phyloP scores from a whole-genome alignment of 2,888 invertebrate species.

The Ditula angustiorana region DNA sequence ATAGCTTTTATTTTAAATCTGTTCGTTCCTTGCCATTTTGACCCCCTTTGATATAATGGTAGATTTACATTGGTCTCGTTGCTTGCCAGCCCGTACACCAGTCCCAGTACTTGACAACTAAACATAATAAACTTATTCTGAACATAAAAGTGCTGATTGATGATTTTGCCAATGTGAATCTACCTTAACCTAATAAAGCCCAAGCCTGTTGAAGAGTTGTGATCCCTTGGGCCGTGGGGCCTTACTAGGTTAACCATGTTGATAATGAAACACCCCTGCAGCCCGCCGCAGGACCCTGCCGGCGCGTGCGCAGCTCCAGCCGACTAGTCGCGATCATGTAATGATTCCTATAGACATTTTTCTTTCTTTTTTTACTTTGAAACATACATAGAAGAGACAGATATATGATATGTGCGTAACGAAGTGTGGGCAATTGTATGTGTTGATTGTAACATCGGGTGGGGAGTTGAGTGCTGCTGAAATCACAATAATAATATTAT shows the following conservation, averaged over 20 bases:
- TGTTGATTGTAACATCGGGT: slow-evolving; percentile 66
- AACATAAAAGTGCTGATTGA: no score
- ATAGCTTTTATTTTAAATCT: background rate
- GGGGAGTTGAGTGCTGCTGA: slow-evolving; percentile 30
- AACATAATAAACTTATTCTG: no score
- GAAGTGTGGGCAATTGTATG: slow-evolving; percentile 81
- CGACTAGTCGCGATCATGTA: slow-evolving; percentile 76
- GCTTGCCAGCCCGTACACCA: background rate
- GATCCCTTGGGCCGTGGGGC: background rate
- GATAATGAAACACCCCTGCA: slow-evolving; percentile 62
- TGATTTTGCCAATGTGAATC: background rate
- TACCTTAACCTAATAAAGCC: background rate
- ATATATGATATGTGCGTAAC: slow-evolving; percentile 84
- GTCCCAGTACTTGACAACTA: background rate
- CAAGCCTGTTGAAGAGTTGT: background rate
- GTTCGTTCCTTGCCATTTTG: background rate
- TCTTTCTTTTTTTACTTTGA: slow-evolving; percentile 75
- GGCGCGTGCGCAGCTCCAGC: slow-evolving; percentile 57
- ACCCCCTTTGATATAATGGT: background rate
- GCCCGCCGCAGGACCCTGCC: slow-evolving; percentile 68
- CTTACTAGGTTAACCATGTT: slow-evolving; percentile 44
- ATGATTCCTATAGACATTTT: slow-evolving; percentile 77
- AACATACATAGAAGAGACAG: slow-evolving; percentile 72
- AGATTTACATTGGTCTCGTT: background rate
- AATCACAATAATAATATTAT: no score